Percentiles rank a stretch among this genome's conserved stretches.
phyloP scores from a whole-genome alignment of 2,113 vertebrate species.

The Archilochus colubris region DNA sequence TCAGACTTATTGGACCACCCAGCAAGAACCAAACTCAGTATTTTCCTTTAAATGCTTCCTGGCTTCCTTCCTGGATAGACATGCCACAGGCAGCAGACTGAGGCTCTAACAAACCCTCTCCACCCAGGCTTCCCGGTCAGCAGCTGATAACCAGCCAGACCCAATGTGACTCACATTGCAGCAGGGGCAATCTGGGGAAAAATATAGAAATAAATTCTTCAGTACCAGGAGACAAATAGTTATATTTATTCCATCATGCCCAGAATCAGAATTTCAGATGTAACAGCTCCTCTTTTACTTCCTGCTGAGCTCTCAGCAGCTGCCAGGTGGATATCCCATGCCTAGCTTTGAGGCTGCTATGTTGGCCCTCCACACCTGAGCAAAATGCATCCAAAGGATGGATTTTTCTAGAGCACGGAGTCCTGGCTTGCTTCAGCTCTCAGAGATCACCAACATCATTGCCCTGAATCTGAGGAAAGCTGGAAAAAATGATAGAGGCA shows the following conservation, averaged over 20 bases:
- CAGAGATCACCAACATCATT: background rate
- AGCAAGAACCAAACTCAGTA: background rate
- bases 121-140: background rate
- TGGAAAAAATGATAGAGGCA: background rate
- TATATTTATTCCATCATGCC: background rate
- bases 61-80: conserved; percentile 33
- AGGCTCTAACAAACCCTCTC: background rate
- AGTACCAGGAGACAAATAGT: background rate
- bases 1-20: conserved; percentile 22
- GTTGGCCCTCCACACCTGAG: background rate
- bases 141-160: conserved; percentile 14
- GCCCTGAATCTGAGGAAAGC: background rate
- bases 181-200: background rate
- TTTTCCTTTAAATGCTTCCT: conserved; percentile 18
- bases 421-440: background rate
- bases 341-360: background rate
- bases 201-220: background rate
- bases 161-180: background rate
- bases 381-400: background rate
- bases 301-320: background rate
- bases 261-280: background rate
- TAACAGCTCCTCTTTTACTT: background rate
- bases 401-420: background rate
- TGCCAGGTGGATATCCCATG: background rate
- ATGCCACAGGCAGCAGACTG: background rate